Percentiles rank a stretch among this genome's conserved stretches.
These are phyloP conservation scores for Sisor rabdophorus DNA, from an alignment of 2,113 vertebrate species.

Conservation along the genomic window DNA sequence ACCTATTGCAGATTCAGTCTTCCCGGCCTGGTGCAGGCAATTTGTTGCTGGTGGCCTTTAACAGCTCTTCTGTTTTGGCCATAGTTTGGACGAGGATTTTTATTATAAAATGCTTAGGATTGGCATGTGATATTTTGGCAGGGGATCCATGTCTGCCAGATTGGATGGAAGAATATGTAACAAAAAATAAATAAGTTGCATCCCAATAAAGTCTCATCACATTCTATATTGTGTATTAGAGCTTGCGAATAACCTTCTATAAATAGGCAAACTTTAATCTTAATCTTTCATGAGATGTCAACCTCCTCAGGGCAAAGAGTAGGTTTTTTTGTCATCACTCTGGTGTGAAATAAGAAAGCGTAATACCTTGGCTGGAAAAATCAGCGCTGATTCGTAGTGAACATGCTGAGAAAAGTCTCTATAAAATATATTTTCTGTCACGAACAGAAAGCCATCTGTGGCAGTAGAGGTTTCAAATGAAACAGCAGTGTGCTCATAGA, in stretches of 20 bases:
- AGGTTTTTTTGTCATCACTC: slow-evolving; percentile 36
- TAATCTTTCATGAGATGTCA: slow-evolving; percentile 45
- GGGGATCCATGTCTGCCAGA: slow-evolving; percentile 13
- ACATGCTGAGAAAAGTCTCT: slow-evolving; percentile 19
- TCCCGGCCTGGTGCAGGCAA: no score
- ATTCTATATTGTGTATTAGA: slow-evolving; percentile 38
- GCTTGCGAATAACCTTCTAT: slow-evolving; percentile 45
- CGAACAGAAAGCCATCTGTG: slow-evolving; percentile 21
- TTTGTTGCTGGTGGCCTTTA: no score
- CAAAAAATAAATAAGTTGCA: neutral
- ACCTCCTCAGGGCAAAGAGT: slow-evolving; percentile 36
- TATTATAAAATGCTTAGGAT: neutral
- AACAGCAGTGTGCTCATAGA: slow-evolving; percentile 17
- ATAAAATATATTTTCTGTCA: slow-evolving; percentile 29
- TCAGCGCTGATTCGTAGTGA: slow-evolving; percentile 37
- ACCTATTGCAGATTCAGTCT: no score
- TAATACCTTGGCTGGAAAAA: slow-evolving; percentile 42
- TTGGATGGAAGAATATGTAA: slow-evolving; percentile 8
- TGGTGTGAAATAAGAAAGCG: slow-evolving; percentile 50
- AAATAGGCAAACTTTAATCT: slow-evolving; percentile 45
- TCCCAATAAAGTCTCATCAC: slow-evolving; percentile 40
- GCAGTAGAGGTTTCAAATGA: slow-evolving; percentile 25
- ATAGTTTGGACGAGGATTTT: no score
- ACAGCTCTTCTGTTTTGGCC: no score
- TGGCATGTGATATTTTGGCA: slow-evolving; percentile 9